A percentile compares a stretch with the other conserved stretches of the same genome.
Evolutionary conservation across 2,797 vertebrate genomes (phyloP).

Genomic region (Euphonia xanthogaster): DNA sequence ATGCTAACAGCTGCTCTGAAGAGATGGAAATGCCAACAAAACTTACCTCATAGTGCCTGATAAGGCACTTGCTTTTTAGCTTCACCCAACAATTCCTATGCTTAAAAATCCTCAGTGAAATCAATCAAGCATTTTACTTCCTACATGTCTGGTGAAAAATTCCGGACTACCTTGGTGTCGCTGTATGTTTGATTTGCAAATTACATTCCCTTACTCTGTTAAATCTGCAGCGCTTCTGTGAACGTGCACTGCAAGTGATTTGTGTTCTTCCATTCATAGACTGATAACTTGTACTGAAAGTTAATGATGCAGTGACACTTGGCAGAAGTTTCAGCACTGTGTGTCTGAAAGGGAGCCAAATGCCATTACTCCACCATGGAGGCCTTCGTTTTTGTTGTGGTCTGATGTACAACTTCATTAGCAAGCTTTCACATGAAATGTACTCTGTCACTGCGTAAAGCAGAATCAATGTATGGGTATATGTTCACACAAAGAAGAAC

Average conservation of each 20-base stretch:
- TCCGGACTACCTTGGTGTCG: background rate
- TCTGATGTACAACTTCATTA: constrained; percentile 63
- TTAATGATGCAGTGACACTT: constrained; percentile 72
- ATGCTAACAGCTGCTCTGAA: constrained; percentile 46
- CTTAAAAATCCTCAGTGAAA: background rate
- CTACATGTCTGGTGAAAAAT: background rate
- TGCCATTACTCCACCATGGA: constrained; percentile 46
- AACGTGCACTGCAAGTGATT: constrained; percentile 45
- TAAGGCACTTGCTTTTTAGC: constrained; percentile 8
- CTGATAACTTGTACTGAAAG: constrained; percentile 66
- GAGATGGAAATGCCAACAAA: background rate
- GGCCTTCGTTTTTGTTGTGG: constrained; percentile 50
- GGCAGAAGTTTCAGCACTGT: constrained; percentile 62
- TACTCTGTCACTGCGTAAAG: constrained; percentile 5
- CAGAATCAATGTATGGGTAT: background rate
- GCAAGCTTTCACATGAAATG: constrained; percentile 10
- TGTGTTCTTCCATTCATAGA: constrained; percentile 58
- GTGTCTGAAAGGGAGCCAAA: constrained; percentile 68
- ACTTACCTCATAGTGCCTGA: background rate
- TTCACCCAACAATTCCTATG: background rate
- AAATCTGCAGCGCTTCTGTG: constrained; percentile 36
- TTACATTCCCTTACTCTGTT: background rate
- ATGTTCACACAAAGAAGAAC: background rate
- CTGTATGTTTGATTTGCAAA: constrained; percentile 32
- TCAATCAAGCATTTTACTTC: background rate